These are phyloP conservation scores for Hyposoter didymator DNA, from an alignment of 2,888 invertebrate species.

Conservation along the genomic window DNA sequence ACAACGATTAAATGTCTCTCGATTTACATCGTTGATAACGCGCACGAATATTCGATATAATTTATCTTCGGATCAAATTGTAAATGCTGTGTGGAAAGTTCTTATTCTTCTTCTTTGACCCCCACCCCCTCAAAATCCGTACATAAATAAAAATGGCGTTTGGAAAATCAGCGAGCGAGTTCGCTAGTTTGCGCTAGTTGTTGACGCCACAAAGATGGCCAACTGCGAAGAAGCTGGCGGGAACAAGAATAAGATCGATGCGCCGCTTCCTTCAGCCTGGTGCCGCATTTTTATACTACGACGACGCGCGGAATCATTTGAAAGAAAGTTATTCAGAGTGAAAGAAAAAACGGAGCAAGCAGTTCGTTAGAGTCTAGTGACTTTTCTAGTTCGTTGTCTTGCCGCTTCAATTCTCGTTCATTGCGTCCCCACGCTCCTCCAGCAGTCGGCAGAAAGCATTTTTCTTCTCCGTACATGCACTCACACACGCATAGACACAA, in stretches of 20 bases:
- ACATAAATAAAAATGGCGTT: constrained; percentile 72
- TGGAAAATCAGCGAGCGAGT: constrained; percentile 36
- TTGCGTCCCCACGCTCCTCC: background rate
- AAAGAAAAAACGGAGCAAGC: too few species aligned
- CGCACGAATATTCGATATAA: constrained; percentile 23
- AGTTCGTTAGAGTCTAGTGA: background rate
- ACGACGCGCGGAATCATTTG: background rate
- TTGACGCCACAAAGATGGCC: constrained; percentile 1
- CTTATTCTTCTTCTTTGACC: constrained; percentile 48
- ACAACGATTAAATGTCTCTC: constrained; percentile 20
- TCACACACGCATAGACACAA: background rate
- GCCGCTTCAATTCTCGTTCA: background rate
- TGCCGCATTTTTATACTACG: background rate
- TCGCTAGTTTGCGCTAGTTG: background rate
- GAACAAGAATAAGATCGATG: constrained; percentile 15
- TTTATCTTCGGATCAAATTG: constrained; percentile 42
- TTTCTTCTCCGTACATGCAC: background rate
- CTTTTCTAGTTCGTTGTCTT: background rate
- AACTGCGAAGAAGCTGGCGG: background rate
- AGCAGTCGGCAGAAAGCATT: background rate
- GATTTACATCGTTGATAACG: constrained; percentile 53
- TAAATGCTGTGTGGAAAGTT: constrained; percentile 58
- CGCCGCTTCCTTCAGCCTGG: background rate
- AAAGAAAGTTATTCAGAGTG: background rate
- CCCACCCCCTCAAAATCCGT: constrained; percentile 58